Percentiles rank a stretch among this genome's conserved stretches.
Conservation (phyloP, 2,888 invertebrate species). For the Polydrusus cervinus region DNA sequence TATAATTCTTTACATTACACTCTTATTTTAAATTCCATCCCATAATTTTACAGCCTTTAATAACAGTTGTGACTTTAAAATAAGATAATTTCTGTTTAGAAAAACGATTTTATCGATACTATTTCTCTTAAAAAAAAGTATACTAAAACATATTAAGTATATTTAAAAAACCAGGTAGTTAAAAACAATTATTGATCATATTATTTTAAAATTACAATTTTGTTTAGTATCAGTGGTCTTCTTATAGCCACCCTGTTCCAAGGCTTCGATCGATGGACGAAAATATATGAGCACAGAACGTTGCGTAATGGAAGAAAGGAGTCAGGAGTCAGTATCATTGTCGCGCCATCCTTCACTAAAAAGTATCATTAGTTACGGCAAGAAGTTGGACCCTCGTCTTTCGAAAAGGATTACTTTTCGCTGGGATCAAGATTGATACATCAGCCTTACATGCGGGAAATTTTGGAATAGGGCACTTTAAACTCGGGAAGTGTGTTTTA, state of each 20-base stretch:
- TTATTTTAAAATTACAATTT: too few relatives aligned
- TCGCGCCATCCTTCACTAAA: slow-evolving; percentile 56
- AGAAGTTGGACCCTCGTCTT: slow-evolving; percentile 56
- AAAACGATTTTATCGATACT: too few relatives aligned
- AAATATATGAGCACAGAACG: slow-evolving; percentile 50
- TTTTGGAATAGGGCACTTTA: slow-evolving; percentile 40
- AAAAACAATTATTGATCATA: too few relatives aligned
- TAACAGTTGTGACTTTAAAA: too few relatives aligned
- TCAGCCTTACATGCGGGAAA: slow-evolving; percentile 39
- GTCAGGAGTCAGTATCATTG: slow-evolving; percentile 54
- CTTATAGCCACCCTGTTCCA: slow-evolving; percentile 4
- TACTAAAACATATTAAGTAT: too few relatives aligned
- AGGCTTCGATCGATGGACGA: slow-evolving; percentile 43
- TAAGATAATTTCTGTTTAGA: too few relatives aligned
- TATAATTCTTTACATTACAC: too few relatives aligned
- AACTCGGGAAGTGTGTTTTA: slow-evolving; percentile 30
- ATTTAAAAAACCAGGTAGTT: too few relatives aligned
- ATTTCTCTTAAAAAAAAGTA: too few relatives aligned
- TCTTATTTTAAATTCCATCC: too few relatives aligned
- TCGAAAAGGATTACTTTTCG: slow-evolving; percentile 54
- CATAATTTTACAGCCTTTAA: too few relatives aligned
- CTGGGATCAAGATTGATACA: slow-evolving; percentile 54
- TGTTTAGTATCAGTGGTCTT: not conserved
- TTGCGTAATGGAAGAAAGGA: slow-evolving; percentile 56
- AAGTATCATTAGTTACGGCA: slow-evolving; percentile 57